A percentile compares a stretch with the other conserved stretches of the same genome.
Evolutionary conservation across 2,888 invertebrate species (phyloP).

Genomic region (Palloptera scutellata): DNA sequence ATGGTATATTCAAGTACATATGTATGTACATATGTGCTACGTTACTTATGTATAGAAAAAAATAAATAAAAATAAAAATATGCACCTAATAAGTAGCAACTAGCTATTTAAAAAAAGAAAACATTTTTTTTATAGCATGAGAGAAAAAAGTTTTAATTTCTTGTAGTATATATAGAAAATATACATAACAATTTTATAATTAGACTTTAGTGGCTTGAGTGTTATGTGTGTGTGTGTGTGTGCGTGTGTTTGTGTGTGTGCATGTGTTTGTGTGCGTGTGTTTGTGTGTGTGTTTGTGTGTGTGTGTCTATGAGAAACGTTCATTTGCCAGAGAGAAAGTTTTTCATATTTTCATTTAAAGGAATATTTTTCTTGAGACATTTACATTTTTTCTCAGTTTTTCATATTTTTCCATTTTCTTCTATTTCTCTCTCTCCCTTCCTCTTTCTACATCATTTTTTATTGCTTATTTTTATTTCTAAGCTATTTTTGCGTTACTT

Average conservation of each 20-base stretch:
- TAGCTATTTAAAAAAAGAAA: background rate
- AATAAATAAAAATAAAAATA: too few species aligned
- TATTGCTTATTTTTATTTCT: background rate
- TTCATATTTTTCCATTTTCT: conserved; percentile 10
- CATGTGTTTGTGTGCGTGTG: background rate
- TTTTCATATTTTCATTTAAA: too few species aligned
- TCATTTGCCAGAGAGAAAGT: too few species aligned
- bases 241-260: background rate
- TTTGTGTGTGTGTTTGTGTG: background rate
- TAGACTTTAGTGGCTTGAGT: conserved; percentile 46
- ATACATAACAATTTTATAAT: conserved; percentile 55
- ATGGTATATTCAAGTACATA: background rate
- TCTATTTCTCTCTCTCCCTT: conserved; percentile 6
- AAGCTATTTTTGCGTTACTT: background rate
- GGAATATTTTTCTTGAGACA: background rate
- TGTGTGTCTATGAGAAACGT: background rate
- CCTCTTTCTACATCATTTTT: conserved; percentile 3
- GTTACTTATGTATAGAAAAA: background rate
- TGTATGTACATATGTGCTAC: conserved; percentile 3
- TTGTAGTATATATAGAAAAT: background rate
- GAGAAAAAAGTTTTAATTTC: background rate
- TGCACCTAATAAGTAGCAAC: background rate
- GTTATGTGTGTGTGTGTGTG: conserved; percentile 2
- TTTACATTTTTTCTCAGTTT: conserved; percentile 18
- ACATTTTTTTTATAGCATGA: background rate